Conservation (phyloP, 2,797 vertebrate genomes). For the Enteromius treurensis region DNA sequence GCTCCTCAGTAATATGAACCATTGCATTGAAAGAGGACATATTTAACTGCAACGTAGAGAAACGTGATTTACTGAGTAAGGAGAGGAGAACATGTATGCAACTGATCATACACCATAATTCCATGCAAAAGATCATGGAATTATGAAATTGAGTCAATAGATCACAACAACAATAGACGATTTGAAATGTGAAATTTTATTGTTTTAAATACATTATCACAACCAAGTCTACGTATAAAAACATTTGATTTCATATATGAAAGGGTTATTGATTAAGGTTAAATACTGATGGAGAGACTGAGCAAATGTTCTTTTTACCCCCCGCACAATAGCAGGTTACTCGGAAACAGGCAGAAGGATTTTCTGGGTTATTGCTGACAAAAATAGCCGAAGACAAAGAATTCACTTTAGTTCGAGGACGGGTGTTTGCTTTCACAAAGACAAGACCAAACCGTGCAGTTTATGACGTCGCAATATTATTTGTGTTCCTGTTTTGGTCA, state of each 20-base stretch:
- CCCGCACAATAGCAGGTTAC: constrained; percentile 5
- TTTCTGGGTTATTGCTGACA: constrained; percentile 46
- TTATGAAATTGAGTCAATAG: background rate
- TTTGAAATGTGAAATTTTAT: background rate
- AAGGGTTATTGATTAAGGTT: background rate
- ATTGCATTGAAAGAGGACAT: constrained; percentile 33
- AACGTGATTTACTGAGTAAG: constrained; percentile 16
- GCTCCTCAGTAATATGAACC: constrained; percentile 29
- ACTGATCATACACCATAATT: background rate
- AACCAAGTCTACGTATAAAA: background rate
- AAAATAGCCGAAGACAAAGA: constrained; percentile 73
- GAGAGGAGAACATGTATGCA: background rate
- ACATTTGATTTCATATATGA: background rate
- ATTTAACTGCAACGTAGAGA: constrained; percentile 23
- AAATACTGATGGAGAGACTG: background rate
- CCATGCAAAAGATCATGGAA: background rate
- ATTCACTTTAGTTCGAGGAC: constrained; percentile 69
- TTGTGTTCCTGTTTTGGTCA: constrained; percentile 80
- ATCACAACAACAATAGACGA: background rate
- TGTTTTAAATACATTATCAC: background rate
- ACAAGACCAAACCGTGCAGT: constrained; percentile 51
- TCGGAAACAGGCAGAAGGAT: constrained; percentile 30
- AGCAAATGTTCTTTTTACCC: background rate
- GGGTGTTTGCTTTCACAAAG: constrained; percentile 65
- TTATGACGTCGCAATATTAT: constrained; percentile 78